Evolutionary conservation across 2,888 invertebrate genomes (phyloP), one percentile per base, ranked within the genome.

Genomic region (Tromatobia lineatoria): DNA sequence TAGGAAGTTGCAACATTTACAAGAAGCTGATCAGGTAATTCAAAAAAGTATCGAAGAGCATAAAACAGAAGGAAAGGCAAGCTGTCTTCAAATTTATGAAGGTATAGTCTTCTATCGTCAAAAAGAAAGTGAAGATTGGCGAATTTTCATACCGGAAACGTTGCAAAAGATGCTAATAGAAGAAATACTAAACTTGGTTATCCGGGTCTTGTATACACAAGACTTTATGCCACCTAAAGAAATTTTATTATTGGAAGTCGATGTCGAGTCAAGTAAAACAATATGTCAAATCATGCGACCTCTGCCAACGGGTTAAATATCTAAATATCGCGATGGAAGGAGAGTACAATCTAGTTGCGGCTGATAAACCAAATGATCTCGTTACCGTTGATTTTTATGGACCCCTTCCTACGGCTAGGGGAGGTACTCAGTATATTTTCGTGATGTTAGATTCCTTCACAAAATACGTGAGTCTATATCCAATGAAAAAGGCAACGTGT

Each of bases 321-420:
- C 29, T 29, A 11, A 59, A 11, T 15, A 59, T 59, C n/a, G 25
- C 59, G 4, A 59, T 59, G 59, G 59, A 59, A 15, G 59, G 59
- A 59, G 29, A 25, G 4, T 59, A 25, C 34, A 59, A 59, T 34
- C 29, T 59, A 3, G 59, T 59, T 4, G 11, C 59, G 1, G 11
- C 59, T 2, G 29, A 29, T 74, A 80, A 15, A 10, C 86, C 85
- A 15, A 61, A 66, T 23, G 85, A 86, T 2, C 45, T 86, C 1
- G 47, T 82, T 13, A 80, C 80, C 0, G 70, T 85, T 11, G 86
- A 86, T 82, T 86, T 57, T 47, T 87, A 85, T 77, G 87, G 83
- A 0, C 85, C 85, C 18, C 23, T 85, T 11, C 85, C 83, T 3
- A 61, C 20, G 11, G 79, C 81, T 3, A 54, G 45, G 23, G 84